phyloP scores from a whole-genome alignment of 1,140 invertebrate species.

The Trichomalopsis sarcophagae region DNA sequence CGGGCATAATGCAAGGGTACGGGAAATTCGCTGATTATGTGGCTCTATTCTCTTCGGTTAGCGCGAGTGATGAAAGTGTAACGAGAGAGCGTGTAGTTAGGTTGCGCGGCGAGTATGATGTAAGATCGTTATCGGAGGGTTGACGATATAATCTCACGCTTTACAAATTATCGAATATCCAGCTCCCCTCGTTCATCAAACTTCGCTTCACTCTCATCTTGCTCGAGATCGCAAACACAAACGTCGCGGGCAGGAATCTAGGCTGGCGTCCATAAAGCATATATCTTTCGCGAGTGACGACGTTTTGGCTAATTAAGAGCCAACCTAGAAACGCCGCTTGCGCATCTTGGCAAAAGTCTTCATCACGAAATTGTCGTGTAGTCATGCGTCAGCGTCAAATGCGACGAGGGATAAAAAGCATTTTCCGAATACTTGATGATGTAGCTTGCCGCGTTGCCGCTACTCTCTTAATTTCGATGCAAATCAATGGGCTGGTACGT shows the following conservation, averaged over 20 bases:
- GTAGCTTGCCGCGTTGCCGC: background rate
- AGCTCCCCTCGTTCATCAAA: too few species aligned
- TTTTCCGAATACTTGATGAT: background rate
- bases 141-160: too few species aligned
- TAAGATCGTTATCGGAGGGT: too few species aligned
- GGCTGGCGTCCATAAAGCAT: background rate
- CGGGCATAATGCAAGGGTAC: background rate
- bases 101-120: too few species aligned
- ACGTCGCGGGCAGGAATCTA: too few species aligned
- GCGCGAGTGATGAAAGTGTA: background rate
- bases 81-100: background rate
- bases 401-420: constrained; percentile 5
- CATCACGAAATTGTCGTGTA: background rate
- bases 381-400: background rate
- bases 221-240: background rate
- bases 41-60: background rate
- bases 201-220: too few species aligned
- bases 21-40: background rate
- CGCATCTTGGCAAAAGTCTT: background rate
- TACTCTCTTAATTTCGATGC: constrained; percentile 7
- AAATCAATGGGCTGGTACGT: constrained; percentile 17
- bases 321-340: background rate
- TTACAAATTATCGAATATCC: too few species aligned
- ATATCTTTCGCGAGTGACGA: background rate
- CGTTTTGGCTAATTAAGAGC: constrained; percentile 2